Conservation (phyloP, 2,888 invertebrate genomes). For the Carpatolechia fugitivella region DNA sequence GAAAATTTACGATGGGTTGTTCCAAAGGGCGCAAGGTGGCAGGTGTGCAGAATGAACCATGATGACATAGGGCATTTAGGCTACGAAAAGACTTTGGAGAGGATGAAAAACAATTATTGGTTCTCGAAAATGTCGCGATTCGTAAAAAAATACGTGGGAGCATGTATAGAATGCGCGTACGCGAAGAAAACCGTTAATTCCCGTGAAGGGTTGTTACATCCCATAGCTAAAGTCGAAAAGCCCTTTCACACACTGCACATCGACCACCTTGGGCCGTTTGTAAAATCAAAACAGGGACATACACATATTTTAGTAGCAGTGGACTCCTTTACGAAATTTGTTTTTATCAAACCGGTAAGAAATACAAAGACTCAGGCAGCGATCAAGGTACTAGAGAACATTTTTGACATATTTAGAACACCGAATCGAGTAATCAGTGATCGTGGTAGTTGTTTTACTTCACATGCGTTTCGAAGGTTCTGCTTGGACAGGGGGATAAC, state of each 20-base stretch:
- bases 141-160: too few species aligned
- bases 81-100: slow-evolving; percentile 40
- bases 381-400: background rate
- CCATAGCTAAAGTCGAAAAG: background rate
- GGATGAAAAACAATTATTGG: slow-evolving; percentile 44
- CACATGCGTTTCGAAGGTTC: background rate
- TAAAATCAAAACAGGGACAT: background rate
- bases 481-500: slow-evolving; percentile 15
- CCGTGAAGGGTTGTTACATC: background rate
- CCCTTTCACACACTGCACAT: background rate
- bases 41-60: slow-evolving; percentile 36
- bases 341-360: background rate
- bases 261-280: too few species aligned
- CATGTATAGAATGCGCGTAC: too few species aligned
- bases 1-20: slow-evolving; percentile 34
- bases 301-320: background rate
- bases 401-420: background rate
- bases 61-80: slow-evolving; percentile 48
- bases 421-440: background rate
- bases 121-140: too few species aligned
- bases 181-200: background rate
- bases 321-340: background rate
- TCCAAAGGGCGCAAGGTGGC: slow-evolving; percentile 33
- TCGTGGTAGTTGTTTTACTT: background rate
- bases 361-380: too few species aligned